phyloP scores from a whole-genome alignment of 2,888 invertebrate genomes.

The Plebejus anna region DNA sequence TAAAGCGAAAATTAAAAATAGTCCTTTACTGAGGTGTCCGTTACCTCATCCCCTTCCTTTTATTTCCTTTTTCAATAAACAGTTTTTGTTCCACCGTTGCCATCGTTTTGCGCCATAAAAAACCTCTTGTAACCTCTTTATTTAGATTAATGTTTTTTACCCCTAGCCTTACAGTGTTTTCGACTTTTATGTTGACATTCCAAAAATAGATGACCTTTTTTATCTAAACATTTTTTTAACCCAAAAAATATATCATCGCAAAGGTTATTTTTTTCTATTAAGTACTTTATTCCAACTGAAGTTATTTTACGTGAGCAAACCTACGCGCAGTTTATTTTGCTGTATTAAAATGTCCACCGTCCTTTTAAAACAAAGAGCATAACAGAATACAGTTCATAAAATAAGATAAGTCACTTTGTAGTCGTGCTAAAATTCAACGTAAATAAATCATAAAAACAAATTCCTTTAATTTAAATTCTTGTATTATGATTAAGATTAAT shows the following conservation, averaged over 20 bases:
- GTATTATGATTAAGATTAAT: not conserved
- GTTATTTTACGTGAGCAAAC: not conserved
- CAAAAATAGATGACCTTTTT: constrained; percentile 25
- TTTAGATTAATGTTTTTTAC: constrained; percentile 23
- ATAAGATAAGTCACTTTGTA: not conserved
- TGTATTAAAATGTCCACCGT: not conserved
- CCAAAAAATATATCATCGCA: not conserved
- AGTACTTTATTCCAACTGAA: not conserved
- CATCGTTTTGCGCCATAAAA: constrained; percentile 19
- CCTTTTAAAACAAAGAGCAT: not conserved
- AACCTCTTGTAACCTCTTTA: constrained; percentile 15
- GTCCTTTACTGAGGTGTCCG: not conserved
- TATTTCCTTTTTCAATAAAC: constrained; percentile 23
- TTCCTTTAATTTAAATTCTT: constrained; percentile 21
- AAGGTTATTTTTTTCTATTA: not conserved
- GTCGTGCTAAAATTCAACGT: not conserved
- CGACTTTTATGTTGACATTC: constrained; percentile 20
- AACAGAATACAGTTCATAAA: not conserved
- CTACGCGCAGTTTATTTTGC: not conserved
- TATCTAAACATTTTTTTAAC: constrained; percentile 4
- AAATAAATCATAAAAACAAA: constrained; percentile 16
- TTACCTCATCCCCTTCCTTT: constrained; percentile 2
- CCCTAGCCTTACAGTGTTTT: constrained; percentile 13
- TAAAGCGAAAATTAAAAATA: not conserved
- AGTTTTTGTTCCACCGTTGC: constrained; percentile 2